phyloP scores from a whole-genome alignment of 2,113 vertebrate species.

The Chlorocebus sabaeus region DNA sequence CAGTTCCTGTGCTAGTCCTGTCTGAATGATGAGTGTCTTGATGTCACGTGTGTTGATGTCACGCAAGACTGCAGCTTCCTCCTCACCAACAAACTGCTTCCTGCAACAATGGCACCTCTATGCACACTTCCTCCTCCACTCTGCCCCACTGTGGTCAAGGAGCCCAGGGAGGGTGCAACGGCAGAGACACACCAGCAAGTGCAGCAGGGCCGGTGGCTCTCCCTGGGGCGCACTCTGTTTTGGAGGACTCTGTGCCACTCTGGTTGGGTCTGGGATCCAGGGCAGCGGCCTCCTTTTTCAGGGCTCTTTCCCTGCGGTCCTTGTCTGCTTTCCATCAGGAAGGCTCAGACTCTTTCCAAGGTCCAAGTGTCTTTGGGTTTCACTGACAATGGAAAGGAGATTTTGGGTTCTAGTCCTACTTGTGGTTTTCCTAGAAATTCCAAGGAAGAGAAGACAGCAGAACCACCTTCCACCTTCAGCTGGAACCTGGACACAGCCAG shows the following conservation, averaged over 20 bases:
- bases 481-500: not conserved
- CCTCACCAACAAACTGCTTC: not conserved
- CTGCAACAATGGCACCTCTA: not conserved
- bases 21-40: not conserved
- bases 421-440: not conserved
- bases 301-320: not conserved
- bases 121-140: not conserved
- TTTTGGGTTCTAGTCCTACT: not conserved
- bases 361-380: not conserved
- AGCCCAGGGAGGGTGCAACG: not conserved
- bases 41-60: no score
- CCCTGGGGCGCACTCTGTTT: rapidly evolving
- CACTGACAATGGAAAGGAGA: rapidly evolving
- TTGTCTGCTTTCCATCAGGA: not conserved
- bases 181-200: not conserved
- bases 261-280: no score
- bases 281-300: rapidly evolving
- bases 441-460: not conserved
- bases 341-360: not conserved
- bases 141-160: rapidly evolving
- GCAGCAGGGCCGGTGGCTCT: not conserved
- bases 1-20: not conserved
- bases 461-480: rapidly evolving
- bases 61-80: rapidly evolving
- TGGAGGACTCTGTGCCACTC: not conserved